Percentiles rank a stretch among this genome's conserved stretches.
phyloP scores from a whole-genome alignment of 2,113 vertebrate species.

The Heteronetta atricapilla region DNA sequence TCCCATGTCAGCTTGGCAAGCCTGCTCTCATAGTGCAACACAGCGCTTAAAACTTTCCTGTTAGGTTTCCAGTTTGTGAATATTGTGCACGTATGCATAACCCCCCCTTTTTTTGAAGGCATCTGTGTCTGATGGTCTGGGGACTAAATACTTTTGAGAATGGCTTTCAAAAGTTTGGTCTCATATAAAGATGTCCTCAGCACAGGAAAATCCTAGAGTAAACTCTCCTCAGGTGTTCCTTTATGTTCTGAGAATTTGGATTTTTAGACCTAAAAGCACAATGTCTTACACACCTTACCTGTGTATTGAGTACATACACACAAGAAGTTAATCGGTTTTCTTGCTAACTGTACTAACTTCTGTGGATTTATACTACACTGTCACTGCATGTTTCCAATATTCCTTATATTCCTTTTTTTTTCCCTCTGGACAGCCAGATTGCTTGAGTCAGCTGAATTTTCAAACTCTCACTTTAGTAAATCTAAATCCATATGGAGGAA shows the following conservation, averaged over 20 bases:
- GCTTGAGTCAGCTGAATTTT: neutral
- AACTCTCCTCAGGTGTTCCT: neutral
- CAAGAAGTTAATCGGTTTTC: neutral
- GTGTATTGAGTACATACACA: neutral
- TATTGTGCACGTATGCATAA: neutral
- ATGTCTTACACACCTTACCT: neutral
- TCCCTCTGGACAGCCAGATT: neutral
- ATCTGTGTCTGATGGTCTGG: neutral
- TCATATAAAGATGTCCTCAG: neutral
- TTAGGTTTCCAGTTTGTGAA: fast-evolving
- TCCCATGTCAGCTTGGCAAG: neutral
- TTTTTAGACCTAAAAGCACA: neutral
- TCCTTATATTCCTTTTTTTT: neutral
- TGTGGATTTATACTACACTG: neutral
- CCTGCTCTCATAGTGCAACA: neutral
- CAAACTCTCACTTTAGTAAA: neutral
- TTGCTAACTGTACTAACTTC: neutral
- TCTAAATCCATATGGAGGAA: neutral
- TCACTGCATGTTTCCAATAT: neutral
- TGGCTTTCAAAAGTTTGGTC: neutral
- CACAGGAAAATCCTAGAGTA: neutral
- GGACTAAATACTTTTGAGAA: neutral
- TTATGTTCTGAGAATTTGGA: neutral
- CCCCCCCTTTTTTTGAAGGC: neutral
- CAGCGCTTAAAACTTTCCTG: neutral